Evolutionary conservation across 2,888 invertebrate species (phyloP).

Genomic region (Caenorhabditis afra): DNA sequence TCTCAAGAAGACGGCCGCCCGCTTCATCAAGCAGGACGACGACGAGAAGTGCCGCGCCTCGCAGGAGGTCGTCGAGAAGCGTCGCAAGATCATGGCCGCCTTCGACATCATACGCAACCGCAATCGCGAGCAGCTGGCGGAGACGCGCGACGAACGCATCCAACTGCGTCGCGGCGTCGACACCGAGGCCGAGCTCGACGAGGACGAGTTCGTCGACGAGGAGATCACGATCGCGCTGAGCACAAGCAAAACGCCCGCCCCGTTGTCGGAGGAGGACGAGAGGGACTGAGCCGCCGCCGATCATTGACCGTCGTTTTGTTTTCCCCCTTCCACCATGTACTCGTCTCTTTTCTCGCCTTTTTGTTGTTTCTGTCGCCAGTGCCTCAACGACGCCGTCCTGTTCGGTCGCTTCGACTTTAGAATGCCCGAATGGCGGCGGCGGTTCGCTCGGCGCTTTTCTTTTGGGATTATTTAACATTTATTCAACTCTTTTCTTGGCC

Average conservation of each 20-base stretch:
- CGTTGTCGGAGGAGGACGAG: conserved; percentile 64
- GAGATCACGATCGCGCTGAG: conserved; percentile 75
- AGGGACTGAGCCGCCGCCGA: conserved; percentile 40
- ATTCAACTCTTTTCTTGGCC: background rate
- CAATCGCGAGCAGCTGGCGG: conserved; percentile 60
- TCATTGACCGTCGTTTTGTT: conserved; percentile 11
- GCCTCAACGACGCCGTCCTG: conserved; percentile 54
- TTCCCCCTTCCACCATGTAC: conserved; percentile 28
- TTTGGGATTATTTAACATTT: conserved; percentile 14
- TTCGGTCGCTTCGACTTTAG: conserved; percentile 60
- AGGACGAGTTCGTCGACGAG: conserved; percentile 76
- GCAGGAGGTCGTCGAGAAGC: conserved; percentile 74
- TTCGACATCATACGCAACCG: conserved; percentile 72
- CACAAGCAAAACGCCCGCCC: conserved; percentile 70
- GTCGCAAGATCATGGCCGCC: conserved; percentile 72
- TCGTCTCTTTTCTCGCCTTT: conserved; percentile 32
- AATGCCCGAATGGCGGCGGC: conserved; percentile 62
- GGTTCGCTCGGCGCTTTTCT: conserved; percentile 18
- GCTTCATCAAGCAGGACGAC: conserved; percentile 94
- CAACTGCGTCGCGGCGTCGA: conserved; percentile 70
- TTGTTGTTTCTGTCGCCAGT: conserved; percentile 12
- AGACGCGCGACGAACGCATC: conserved; percentile 60
- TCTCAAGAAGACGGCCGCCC: conserved; percentile 95
- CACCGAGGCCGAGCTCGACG: conserved; percentile 62
- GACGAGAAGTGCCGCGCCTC: conserved; percentile 77